Evolutionary conservation across 2,888 invertebrate genomes (phyloP).

Genomic region (Andrena chrysosceles): DNA sequence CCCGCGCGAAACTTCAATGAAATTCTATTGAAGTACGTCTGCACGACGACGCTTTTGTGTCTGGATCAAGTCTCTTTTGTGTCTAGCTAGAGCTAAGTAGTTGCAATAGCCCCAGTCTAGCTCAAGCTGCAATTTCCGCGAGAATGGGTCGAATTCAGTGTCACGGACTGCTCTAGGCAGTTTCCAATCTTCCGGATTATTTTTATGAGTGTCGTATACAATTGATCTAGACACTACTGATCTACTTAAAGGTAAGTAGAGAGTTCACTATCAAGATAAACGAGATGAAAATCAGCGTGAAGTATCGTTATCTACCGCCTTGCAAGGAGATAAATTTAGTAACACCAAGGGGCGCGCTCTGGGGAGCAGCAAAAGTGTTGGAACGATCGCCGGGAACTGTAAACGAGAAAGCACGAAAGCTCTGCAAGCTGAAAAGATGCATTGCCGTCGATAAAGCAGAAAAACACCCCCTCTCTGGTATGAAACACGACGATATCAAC

Average conservation of each 20-base stretch:
- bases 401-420: constrained; percentile 26
- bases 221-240: no score
- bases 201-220: no score
- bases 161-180: no score
- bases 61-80: no score
- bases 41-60: no score
- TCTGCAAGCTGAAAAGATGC: constrained; percentile 32
- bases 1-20: background rate
- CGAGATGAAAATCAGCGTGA: background rate
- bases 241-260: background rate
- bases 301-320: background rate
- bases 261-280: background rate
- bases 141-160: no score
- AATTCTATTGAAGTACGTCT: background rate
- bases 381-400: background rate
- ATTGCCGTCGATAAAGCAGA: constrained; percentile 65
- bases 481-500: background rate
- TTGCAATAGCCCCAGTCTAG: no score
- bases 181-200: no score
- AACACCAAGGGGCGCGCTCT: constrained; percentile 46
- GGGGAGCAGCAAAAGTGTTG: constrained; percentile 28
- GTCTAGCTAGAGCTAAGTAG: no score
- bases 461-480: background rate
- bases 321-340: background rate
- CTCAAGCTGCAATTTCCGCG: no score